A percentile compares a stretch with the other conserved stretches of the same genome.
phyloP scores from a whole-genome alignment of 2,113 vertebrate species.

The Pangasianodon hypophthalmus region DNA sequence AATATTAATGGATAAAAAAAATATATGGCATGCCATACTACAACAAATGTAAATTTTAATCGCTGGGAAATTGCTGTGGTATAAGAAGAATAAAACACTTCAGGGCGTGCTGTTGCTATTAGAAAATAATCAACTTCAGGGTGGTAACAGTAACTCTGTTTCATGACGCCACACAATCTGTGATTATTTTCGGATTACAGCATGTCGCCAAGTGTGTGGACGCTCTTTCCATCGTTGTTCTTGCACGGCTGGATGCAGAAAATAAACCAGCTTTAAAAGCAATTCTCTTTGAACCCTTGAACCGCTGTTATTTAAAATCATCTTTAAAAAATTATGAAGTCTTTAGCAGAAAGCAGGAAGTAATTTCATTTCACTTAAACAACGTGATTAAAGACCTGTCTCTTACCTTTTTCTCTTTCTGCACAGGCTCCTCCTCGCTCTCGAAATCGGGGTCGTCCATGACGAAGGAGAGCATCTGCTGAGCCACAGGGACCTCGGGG shows the following conservation, averaged over 20 bases:
- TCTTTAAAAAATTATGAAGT: not conserved
- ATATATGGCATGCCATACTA: not conserved
- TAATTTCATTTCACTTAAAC: not conserved
- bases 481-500: constrained; percentile 82
- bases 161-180: not conserved
- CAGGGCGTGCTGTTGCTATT: not conserved
- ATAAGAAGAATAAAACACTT: not conserved
- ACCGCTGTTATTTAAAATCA: not conserved
- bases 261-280: no score
- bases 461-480: constrained; percentile 94
- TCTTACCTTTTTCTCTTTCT: constrained; percentile 69
- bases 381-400: not conserved
- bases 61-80: not conserved
- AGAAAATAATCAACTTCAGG: not conserved
- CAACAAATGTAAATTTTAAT: not conserved
- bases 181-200: not conserved
- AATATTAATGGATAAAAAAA: not conserved
- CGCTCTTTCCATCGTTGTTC: not conserved
- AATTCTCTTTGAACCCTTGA: not conserved
- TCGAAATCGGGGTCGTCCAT: constrained; percentile 98
- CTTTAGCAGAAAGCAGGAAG: not conserved
- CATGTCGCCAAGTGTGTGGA: not conserved
- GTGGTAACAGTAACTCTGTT: not conserved
- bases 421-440: constrained; percentile 83
- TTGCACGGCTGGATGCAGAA: no score